Base-by-base conservation (phyloP, 2,113 vertebrate species). In the Diglossa brunneiventris region DNA sequence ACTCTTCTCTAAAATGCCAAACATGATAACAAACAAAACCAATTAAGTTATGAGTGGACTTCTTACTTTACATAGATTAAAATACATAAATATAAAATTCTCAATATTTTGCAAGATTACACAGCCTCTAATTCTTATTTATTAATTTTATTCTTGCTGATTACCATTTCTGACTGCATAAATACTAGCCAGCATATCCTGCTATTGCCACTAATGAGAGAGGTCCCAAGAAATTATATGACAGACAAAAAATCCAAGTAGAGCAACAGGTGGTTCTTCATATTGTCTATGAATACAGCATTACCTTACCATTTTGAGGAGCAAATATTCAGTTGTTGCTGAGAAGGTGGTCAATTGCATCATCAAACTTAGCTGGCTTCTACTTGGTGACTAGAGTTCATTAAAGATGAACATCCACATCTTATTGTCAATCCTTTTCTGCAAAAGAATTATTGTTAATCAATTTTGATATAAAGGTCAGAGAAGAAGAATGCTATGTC, bases 391-490 rank as follows among this genome's bases (percentile, higher is more conserved):
- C 80, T 56, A 31, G 31, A 89, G 76, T 82, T 96, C 88, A 87
- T 92, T 92, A 86, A 74, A 86, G 83, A 93, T 72, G 80, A 84
- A 69, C 46, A 72, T 84, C 61, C 92, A 89, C 89, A 56, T 92
- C 80, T 87, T 84, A 68, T 42, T 96, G 94, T 95, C 85, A 96
- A 49, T 90, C 86, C 44, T 92, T 83, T 94, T 91, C 89, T 92
- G 87, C 55, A 91, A 83, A 95, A 80, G 77, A 91, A 68, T 89
- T 95, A 93, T 87, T 91, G 89, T 87, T 94, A 96, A 96, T 90
- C 87, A 79, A 83, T 95, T 96, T 89, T 90, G 85, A 93, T 94
- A 90, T 94, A 95, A 95, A 89, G 91, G 83, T 96, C 94, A 95
- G 61, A 92, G 90, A 91, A 91, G 84, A 95, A 87, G 79, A 90